Conservation (phyloP, 2,888 invertebrate species). For the Drosophila mulleri region DNA sequence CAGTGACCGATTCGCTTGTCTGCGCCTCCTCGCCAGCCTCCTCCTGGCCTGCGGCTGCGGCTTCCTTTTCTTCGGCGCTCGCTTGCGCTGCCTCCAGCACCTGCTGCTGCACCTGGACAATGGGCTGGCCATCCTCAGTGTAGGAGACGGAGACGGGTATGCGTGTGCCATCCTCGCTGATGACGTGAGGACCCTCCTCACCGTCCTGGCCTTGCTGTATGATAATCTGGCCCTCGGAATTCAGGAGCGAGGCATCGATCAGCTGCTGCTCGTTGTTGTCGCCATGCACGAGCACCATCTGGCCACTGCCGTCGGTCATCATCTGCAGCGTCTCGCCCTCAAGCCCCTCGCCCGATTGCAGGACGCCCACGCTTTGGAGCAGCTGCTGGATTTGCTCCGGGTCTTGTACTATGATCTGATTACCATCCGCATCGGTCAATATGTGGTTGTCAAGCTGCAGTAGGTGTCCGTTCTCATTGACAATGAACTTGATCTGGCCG, state of each 20-base stretch:
- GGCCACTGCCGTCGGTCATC: slow-evolving; percentile 85
- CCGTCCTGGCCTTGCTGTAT: slow-evolving; percentile 85
- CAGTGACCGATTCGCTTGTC: slow-evolving; percentile 51
- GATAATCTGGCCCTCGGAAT: slow-evolving; percentile 85
- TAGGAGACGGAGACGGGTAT: slow-evolving; percentile 85
- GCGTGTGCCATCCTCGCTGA: slow-evolving; percentile 85
- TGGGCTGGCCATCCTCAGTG: slow-evolving; percentile 84
- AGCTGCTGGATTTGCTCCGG: slow-evolving; percentile 85
- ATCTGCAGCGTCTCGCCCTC: slow-evolving; percentile 85
- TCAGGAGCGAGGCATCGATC: slow-evolving; percentile 85
- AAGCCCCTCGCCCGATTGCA: slow-evolving; percentile 84
- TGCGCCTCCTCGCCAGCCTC: slow-evolving; percentile 53
- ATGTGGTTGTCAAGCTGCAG: slow-evolving; percentile 85
- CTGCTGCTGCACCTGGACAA: slow-evolving; percentile 84
- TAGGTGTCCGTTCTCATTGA: slow-evolving; percentile 85
- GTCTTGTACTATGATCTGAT: slow-evolving; percentile 85
- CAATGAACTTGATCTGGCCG: slow-evolving; percentile 85
- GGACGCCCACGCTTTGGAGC: slow-evolving; percentile 84
- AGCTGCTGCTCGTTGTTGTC: slow-evolving; percentile 85
- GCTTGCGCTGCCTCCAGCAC: slow-evolving; percentile 67
- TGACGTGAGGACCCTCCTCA: slow-evolving; percentile 84
- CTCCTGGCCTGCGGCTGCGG: slow-evolving; percentile 51
- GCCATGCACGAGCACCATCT: slow-evolving; percentile 85
- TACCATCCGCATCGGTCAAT: slow-evolving; percentile 85
- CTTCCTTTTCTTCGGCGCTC: slow-evolving; percentile 67